Percentiles rank a stretch among this genome's conserved stretches.
Evolutionary conservation across 1,140 invertebrate species (phyloP).

Genomic region (Drosophila rhopaloa): DNA sequence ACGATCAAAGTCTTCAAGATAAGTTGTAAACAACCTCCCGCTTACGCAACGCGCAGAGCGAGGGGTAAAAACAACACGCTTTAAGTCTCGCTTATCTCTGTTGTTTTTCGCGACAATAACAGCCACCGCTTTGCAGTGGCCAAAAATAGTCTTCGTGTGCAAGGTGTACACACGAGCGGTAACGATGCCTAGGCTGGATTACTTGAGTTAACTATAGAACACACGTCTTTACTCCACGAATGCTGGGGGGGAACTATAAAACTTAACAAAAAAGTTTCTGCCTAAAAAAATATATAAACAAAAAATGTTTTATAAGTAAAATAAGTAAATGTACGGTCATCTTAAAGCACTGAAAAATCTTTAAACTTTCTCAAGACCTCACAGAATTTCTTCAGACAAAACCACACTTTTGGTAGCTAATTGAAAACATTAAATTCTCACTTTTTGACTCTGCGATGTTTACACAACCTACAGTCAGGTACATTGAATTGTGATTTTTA

Average conservation of each 20-base stretch:
- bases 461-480: constrained; percentile 9
- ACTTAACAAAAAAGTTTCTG: neutral
- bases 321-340: too few relatives aligned
- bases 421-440: constrained; percentile 70
- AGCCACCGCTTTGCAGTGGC: too few relatives aligned
- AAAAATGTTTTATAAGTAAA: constrained; percentile 1
- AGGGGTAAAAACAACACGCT: too few relatives aligned
- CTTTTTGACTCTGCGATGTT: constrained; percentile 35
- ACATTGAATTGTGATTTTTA: constrained; percentile 54
- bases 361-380: neutral
- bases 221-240: neutral
- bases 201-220: neutral
- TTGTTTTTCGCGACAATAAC: too few relatives aligned
- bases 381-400: constrained; percentile 9
- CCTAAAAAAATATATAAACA: too few relatives aligned
- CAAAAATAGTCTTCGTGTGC: neutral
- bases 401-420: constrained; percentile 49
- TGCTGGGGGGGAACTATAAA: too few relatives aligned
- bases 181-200: constrained; percentile 1
- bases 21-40: too few relatives aligned
- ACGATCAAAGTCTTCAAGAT: too few relatives aligned
- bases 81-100: too few relatives aligned
- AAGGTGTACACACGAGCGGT: constrained; percentile 1
- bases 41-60: too few relatives aligned
- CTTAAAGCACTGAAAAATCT: neutral